Evolutionary conservation across 2,797 vertebrate genomes (phyloP).

Genomic region (Melanitta fusca): DNA sequence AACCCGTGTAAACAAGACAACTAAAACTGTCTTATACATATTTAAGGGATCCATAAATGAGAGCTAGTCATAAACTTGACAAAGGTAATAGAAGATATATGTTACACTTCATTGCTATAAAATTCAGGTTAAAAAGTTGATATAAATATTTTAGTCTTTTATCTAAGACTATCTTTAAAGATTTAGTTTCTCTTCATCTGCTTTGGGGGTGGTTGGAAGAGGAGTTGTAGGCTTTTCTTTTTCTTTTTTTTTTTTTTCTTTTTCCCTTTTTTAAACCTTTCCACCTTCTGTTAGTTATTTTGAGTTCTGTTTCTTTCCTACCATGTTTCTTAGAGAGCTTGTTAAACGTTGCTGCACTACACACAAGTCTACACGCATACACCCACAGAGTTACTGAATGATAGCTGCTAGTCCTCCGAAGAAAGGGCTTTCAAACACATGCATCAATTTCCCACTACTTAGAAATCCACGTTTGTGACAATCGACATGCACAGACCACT

Average conservation of each 20-base stretch:
- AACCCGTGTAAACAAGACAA: conserved; percentile 73
- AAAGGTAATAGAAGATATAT: conserved; percentile 66
- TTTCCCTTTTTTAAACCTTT: not conserved
- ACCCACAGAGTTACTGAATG: not conserved
- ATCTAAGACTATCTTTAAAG: conserved; percentile 61
- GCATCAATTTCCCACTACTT: not conserved
- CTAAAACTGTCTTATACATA: conserved; percentile 73
- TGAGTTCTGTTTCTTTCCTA: not conserved
- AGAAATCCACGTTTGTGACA: not conserved
- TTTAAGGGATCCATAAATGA: conserved; percentile 64
- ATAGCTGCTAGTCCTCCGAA: not conserved
- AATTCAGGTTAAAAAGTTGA: conserved; percentile 73
- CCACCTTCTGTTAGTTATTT: not conserved
- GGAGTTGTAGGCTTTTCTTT: not conserved
- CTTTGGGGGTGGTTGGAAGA: not conserved
- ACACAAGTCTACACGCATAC: not conserved
- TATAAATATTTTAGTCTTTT: conserved; percentile 74
- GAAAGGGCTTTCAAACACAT: not conserved
- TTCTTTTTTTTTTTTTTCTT: not conserved
- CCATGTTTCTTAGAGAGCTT: not conserved
- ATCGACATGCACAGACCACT: not conserved
- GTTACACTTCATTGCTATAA: conserved; percentile 70
- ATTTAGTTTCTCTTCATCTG: conserved; percentile 37
- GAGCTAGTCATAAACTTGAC: conserved; percentile 57
- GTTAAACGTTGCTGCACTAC: not conserved